Conservation (phyloP, 2,113 vertebrate species). For the Corydoras sp. region DNA sequence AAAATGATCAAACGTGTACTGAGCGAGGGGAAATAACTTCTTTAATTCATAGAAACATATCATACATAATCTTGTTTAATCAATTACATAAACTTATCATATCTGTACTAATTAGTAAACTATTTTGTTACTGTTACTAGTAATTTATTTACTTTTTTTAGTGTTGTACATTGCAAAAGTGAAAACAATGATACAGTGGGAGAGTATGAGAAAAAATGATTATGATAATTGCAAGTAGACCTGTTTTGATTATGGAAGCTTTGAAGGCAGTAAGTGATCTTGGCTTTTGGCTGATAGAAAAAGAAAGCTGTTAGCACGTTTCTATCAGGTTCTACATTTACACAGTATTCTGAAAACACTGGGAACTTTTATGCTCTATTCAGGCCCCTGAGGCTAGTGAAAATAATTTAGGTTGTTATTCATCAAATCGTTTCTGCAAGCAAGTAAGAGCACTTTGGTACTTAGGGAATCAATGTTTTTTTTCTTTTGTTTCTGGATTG, state of each 20-base stretch:
- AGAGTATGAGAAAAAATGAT: conserved; percentile 5
- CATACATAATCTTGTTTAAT: no score
- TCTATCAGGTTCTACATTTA: conserved; percentile 65
- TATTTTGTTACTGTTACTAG: neutral
- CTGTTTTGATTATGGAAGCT: conserved; percentile 57
- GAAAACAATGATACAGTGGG: neutral
- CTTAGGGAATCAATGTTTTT: no score
- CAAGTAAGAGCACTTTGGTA: no score
- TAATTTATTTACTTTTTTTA: no score
- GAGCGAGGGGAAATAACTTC: no score
- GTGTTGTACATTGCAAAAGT: neutral
- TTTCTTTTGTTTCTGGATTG: neutral
- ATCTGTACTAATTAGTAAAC: no score
- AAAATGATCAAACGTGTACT: no score
- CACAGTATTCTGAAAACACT: conserved; percentile 59
- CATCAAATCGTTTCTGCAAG: no score
- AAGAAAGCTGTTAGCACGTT: conserved; percentile 74
- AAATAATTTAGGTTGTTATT: conserved; percentile 45
- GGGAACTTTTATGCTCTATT: conserved; percentile 59
- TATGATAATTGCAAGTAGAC: conserved; percentile 33
- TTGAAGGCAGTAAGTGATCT: conserved; percentile 71
- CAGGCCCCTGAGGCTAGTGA: conserved; percentile 59
- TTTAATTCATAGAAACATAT: no score
- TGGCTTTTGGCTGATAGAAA: conserved; percentile 66
- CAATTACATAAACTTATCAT: no score